phyloP scores from a whole-genome alignment of 2,797 vertebrate genomes.

The Hemibagrus guttatus region DNA sequence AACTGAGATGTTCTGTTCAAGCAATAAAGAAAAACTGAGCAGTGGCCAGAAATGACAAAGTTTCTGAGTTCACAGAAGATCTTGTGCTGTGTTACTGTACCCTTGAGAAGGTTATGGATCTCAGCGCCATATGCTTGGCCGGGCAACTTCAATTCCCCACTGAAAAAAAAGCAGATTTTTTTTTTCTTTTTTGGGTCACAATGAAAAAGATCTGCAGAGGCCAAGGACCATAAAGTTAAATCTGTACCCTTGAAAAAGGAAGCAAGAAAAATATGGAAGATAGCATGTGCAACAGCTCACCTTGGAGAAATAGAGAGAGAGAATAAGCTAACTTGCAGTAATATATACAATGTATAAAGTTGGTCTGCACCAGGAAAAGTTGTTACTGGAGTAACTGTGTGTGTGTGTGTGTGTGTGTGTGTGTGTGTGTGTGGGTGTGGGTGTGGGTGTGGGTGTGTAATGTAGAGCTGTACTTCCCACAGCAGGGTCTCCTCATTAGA shows the following conservation, averaged over 20 bases:
- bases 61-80: slow-evolving; percentile 35
- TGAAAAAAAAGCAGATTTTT: slow-evolving; percentile 14
- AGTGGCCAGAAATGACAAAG: slow-evolving; percentile 29
- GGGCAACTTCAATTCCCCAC: slow-evolving; percentile 12
- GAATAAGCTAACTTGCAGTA: slow-evolving; percentile 8
- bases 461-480: slow-evolving; percentile 32
- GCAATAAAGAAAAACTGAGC: not conserved
- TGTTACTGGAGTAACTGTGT: not conserved
- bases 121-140: slow-evolving; percentile 18
- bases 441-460: slow-evolving; percentile 1
- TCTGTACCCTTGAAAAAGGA: slow-evolving; percentile 14
- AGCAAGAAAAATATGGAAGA: not conserved
- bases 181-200: slow-evolving; percentile 28
- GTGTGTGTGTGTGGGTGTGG: slow-evolving; percentile 15
- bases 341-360: not conserved
- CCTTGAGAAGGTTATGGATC: slow-evolving; percentile 40
- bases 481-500: slow-evolving; percentile 51
- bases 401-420: slow-evolving; percentile 13
- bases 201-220: slow-evolving; percentile 15
- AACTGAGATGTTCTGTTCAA: not conserved
- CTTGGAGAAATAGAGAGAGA: not conserved
- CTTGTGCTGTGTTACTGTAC: slow-evolving; percentile 19
- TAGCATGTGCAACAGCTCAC: slow-evolving; percentile 5
- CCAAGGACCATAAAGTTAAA: slow-evolving; percentile 31
- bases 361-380: not conserved